Conservation (phyloP, 2,797 vertebrate species). For the Gila robusta region DNA sequence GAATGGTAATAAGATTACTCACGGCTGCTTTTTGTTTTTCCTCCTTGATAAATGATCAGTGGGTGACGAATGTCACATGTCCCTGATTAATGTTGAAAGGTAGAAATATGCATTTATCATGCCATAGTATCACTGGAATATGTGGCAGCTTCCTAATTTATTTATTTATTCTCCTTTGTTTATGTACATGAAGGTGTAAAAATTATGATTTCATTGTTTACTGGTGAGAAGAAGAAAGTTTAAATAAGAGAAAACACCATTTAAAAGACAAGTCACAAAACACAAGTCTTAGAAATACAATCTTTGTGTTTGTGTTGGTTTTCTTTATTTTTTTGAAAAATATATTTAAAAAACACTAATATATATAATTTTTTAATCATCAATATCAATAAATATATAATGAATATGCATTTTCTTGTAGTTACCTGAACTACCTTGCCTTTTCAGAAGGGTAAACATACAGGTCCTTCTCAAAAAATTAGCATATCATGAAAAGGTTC, state of each 20-base stretch:
- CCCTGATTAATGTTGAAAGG: conserved; percentile 66
- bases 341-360: background rate
- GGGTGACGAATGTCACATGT: conserved; percentile 65
- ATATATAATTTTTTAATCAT: background rate
- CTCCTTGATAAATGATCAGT: conserved; percentile 70
- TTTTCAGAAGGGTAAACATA: background rate
- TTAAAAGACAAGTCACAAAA: too few species aligned
- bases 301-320: background rate
- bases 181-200: background rate
- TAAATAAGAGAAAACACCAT: background rate
- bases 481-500: too few species aligned
- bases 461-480: too few species aligned
- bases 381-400: background rate
- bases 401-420: background rate
- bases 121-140: conserved; percentile 35
- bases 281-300: background rate
- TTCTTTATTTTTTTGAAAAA: background rate
- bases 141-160: conserved; percentile 58
- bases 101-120: conserved; percentile 61
- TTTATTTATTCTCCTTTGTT: background rate
- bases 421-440: background rate
- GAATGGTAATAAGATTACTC: conserved; percentile 69
- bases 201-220: background rate
- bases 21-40: conserved; percentile 62
- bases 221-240: background rate